Conservation (phyloP, 2,113 vertebrate genomes). For the Alligator sinensis region DNA sequence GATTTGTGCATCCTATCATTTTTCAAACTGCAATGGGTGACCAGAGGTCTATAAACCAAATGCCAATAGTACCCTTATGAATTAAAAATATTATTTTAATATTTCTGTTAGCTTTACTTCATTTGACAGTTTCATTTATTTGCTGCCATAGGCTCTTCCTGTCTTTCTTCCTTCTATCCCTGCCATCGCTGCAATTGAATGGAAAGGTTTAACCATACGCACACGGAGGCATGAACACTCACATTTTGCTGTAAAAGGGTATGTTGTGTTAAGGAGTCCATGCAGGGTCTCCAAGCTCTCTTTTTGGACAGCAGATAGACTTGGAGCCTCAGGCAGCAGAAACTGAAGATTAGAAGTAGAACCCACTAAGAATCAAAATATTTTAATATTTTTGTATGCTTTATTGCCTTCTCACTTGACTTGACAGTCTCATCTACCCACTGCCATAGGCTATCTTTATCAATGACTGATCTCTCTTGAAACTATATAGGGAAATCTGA, state of each 20-base stretch:
- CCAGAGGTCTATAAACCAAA: background rate
- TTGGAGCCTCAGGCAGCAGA: background rate
- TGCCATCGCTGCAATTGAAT: background rate
- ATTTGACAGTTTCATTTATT: background rate
- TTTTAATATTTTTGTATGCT: background rate
- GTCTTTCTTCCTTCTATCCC: background rate
- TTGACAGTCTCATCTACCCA: background rate
- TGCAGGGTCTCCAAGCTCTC: background rate
- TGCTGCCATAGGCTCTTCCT: background rate
- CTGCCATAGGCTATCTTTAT: constrained; percentile 12
- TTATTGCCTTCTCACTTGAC: constrained; percentile 1
- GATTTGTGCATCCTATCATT: background rate
- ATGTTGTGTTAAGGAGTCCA: background rate
- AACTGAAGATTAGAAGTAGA: background rate
- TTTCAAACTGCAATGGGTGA: background rate
- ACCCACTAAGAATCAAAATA: background rate
- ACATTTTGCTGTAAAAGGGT: background rate
- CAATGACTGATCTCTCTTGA: constrained; percentile 6
- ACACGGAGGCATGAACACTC: background rate
- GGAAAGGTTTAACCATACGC: background rate
- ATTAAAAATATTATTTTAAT: background rate
- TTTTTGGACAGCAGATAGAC: background rate
- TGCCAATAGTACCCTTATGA: rapidly evolving
- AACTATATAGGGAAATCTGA: background rate
- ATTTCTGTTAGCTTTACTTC: background rate